These are phyloP conservation scores for Pionites leucogaster DNA, from an alignment of 2,113 vertebrate species.

Conservation along the genomic window DNA sequence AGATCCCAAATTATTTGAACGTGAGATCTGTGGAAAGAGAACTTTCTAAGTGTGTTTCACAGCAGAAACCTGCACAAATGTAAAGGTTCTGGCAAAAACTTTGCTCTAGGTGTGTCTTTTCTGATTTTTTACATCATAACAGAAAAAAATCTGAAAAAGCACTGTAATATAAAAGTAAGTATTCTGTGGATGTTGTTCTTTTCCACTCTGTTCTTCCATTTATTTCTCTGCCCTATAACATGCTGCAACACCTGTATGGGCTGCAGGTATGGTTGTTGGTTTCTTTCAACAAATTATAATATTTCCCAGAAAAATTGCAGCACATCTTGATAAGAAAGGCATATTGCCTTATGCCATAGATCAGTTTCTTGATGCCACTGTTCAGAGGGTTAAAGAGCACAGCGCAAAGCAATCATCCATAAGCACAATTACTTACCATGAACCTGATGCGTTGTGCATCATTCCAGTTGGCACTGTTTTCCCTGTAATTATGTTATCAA, in stretches of 20 bases:
- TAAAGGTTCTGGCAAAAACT: neutral
- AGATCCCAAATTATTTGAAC: conserved; percentile 34
- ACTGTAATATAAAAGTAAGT: neutral
- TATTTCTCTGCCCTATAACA: neutral
- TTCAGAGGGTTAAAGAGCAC: neutral
- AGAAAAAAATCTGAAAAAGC: neutral
- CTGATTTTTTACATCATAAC: neutral
- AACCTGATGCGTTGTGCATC: neutral
- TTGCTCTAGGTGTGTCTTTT: neutral
- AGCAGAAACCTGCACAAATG: neutral
- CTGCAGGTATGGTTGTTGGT: neutral
- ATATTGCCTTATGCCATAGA: neutral
- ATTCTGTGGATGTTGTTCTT: neutral
- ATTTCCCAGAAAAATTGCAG: neutral
- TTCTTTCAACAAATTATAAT: neutral
- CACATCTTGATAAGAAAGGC: neutral
- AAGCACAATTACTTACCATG: neutral
- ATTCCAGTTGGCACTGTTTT: neutral
- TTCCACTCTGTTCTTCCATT: neutral
- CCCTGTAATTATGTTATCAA: neutral
- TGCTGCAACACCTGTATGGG: neutral
- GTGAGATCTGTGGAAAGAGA: neutral
- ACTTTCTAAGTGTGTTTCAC: neutral
- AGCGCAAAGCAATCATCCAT: neutral
- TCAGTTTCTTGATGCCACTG: neutral